phyloP scores from a whole-genome alignment of 2,797 vertebrate species.

The Rhinogobio ventralis region DNA sequence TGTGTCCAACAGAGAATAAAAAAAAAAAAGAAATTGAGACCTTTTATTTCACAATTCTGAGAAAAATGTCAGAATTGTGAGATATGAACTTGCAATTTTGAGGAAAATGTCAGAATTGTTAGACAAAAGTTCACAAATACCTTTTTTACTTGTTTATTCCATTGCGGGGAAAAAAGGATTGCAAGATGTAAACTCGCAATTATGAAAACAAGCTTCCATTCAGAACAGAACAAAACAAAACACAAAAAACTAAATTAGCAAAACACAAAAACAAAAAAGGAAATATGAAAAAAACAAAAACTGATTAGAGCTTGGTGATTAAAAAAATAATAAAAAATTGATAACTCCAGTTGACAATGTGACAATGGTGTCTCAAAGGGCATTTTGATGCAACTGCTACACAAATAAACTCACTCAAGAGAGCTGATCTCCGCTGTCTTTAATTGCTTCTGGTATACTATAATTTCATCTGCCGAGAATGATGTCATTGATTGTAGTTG shows the following conservation, averaged over 20 bases:
- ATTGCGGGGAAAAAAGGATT: not conserved
- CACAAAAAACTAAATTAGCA: too few relatives aligned
- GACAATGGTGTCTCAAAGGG: not conserved
- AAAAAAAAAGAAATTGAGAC: too few relatives aligned
- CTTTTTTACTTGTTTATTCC: too few relatives aligned
- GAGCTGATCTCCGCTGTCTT: conserved; percentile 6
- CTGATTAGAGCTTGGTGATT: not conserved
- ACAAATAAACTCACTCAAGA: conserved; percentile 27
- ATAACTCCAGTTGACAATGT: too few relatives aligned
- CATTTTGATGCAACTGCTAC: conserved; percentile 10
- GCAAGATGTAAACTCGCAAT: not conserved
- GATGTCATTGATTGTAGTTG: conserved; percentile 70
- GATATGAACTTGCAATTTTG: not conserved
- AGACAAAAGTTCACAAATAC: not conserved
- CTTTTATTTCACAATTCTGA: not conserved
- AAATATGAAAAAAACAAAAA: too few relatives aligned
- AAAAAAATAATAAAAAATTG: not conserved
- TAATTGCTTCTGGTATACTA: conserved; percentile 76
- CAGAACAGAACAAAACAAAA: too few relatives aligned
- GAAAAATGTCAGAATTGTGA: not conserved
- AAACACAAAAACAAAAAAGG: too few relatives aligned
- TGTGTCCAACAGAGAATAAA: too few relatives aligned
- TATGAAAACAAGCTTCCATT: too few relatives aligned
- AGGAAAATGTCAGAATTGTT: not conserved
- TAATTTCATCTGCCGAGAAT: conserved; percentile 67